A percentile compares a stretch with the other conserved stretches of the same genome.
Evolutionary conservation across 1,140 invertebrate species (phyloP).

Genomic region (Diabrotica virgifera): DNA sequence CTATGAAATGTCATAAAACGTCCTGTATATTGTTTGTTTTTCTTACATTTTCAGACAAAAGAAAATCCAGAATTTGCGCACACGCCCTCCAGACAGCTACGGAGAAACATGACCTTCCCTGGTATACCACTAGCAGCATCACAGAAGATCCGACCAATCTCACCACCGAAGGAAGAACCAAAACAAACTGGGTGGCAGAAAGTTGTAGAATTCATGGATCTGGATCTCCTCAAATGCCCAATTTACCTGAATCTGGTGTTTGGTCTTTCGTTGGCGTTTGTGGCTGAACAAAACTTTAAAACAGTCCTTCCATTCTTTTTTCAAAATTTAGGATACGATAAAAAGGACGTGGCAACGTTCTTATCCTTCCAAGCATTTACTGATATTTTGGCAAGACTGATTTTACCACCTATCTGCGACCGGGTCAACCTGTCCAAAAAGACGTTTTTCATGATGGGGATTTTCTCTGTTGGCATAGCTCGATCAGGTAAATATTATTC

Average conservation of each 20-base stretch:
- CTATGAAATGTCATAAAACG: too few relatives aligned
- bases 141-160: conserved; percentile 36
- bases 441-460: conserved; percentile 64
- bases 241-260: conserved; percentile 69
- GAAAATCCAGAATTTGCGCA: conserved; percentile 5
- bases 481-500: conserved; percentile 62
- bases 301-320: conserved; percentile 74
- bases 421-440: conserved; percentile 62
- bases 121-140: conserved; percentile 42
- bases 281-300: conserved; percentile 72
- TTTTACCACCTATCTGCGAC: conserved; percentile 70
- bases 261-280: conserved; percentile 68
- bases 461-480: conserved; percentile 64
- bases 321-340: conserved; percentile 60
- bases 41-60: not conserved
- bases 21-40: too few relatives aligned
- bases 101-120: conserved; percentile 46
- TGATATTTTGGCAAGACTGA: conserved; percentile 66
- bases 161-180: conserved; percentile 29
- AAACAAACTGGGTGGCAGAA: conserved; percentile 42
- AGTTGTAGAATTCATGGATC: conserved; percentile 44
- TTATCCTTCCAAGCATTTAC: conserved; percentile 69
- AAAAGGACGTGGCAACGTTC: conserved; percentile 65
- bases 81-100: conserved; percentile 22
- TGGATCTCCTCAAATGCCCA: conserved; percentile 50